Conservation (phyloP, 2,113 vertebrate genomes). For the Centropus unirufus region DNA sequence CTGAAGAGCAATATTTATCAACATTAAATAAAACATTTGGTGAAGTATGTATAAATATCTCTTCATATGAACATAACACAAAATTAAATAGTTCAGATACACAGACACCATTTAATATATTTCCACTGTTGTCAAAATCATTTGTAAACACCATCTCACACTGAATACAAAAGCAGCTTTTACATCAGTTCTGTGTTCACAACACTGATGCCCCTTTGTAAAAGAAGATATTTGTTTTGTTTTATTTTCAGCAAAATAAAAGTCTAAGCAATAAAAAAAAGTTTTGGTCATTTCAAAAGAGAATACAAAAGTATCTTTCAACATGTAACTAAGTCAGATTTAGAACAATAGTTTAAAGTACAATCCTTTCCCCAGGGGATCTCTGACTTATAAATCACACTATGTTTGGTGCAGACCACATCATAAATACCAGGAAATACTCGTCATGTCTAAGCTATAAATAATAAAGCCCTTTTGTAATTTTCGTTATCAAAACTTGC, state of each 20-base stretch:
- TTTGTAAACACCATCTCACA: constrained; percentile 92
- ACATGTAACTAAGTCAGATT: constrained; percentile 55
- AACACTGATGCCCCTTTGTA: constrained; percentile 72
- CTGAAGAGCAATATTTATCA: constrained; percentile 75
- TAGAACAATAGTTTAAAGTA: constrained; percentile 66
- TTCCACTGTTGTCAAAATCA: constrained; percentile 85
- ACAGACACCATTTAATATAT: constrained; percentile 86
- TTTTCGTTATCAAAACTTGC: constrained; percentile 61
- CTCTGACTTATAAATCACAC: constrained; percentile 43
- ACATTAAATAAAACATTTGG: constrained; percentile 85
- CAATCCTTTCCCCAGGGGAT: constrained; percentile 59
- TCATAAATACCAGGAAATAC: constrained; percentile 68
- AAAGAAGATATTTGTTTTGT: constrained; percentile 52
- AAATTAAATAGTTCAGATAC: constrained; percentile 86
- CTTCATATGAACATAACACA: constrained; percentile 86
- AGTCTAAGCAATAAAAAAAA: constrained; percentile 38
- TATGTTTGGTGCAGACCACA: constrained; percentile 31
- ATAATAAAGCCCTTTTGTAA: constrained; percentile 80
- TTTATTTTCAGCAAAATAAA: constrained; percentile 61
- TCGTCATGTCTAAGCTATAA: constrained; percentile 71
- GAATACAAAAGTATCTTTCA: constrained; percentile 62
- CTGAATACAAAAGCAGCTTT: constrained; percentile 87
- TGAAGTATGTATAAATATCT: constrained; percentile 85
- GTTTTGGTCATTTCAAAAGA: constrained; percentile 65
- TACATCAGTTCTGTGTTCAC: constrained; percentile 75